These are phyloP conservation scores for Darevskia mixta DNA, from an alignment of 2,797 vertebrate genomes.

Conservation along the genomic window DNA sequence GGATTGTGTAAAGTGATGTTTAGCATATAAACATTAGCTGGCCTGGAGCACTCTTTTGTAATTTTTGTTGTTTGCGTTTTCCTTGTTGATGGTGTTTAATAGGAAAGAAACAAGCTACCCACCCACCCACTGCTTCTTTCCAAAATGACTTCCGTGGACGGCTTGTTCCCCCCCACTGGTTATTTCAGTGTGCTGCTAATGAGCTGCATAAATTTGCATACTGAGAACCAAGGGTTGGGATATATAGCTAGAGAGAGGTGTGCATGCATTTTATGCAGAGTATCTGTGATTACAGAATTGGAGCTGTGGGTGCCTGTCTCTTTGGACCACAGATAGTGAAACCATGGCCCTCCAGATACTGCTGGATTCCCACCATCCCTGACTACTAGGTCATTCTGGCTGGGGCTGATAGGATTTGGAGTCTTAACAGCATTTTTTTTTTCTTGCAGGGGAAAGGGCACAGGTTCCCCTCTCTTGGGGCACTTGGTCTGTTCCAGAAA, in stretches of 20 bases:
- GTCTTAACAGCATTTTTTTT: neutral
- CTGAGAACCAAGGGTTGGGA: neutral
- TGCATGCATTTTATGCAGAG: neutral
- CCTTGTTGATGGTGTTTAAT: neutral
- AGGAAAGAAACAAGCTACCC: neutral
- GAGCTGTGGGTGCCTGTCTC: no score
- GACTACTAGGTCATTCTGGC: neutral
- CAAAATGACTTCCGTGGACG: neutral
- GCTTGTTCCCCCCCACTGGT: neutral
- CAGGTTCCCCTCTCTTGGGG: neutral
- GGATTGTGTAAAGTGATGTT: constrained; percentile 14
- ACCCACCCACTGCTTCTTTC: neutral
- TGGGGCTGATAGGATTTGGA: neutral
- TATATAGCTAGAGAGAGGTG: neutral
- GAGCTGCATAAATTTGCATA: constrained; percentile 26
- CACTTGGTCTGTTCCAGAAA: neutral
- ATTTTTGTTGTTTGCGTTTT: neutral
- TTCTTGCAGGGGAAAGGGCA: no score
- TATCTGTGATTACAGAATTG: neutral
- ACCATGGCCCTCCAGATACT: no score
- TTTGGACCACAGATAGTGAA: no score
- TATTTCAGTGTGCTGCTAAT: neutral
- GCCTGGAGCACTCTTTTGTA: neutral
- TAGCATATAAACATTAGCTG: constrained; percentile 7
- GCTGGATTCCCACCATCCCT: neutral